phyloP scores from a whole-genome alignment of 2,797 vertebrate species.

The Crocidura indochinensis region DNA sequence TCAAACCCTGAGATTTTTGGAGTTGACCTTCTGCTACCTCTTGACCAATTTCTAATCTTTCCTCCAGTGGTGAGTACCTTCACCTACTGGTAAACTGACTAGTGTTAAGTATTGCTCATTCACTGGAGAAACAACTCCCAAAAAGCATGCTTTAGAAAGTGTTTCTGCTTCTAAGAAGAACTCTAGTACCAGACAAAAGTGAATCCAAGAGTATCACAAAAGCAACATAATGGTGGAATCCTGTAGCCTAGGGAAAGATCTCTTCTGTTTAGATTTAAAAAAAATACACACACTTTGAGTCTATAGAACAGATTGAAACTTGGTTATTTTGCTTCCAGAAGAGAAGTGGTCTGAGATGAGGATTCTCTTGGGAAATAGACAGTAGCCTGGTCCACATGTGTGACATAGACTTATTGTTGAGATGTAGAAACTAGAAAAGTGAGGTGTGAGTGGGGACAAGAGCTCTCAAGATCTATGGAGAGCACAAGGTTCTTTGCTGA shows the following conservation, averaged over 20 bases:
- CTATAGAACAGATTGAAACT: background rate
- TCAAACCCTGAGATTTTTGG: background rate
- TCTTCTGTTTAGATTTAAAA: background rate
- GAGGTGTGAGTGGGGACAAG: background rate
- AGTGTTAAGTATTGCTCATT: background rate
- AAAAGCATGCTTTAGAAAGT: background rate
- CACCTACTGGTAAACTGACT: background rate
- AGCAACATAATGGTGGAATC: background rate
- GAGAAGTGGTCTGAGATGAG: background rate
- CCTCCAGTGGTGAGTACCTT: background rate
- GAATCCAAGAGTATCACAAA: background rate
- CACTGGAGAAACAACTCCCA: background rate
- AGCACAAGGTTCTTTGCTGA: background rate
- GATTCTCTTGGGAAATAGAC: constrained; percentile 35
- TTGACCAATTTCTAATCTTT: constrained; percentile 53
- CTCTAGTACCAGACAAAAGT: background rate
- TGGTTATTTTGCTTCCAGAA: background rate
- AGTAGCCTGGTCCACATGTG: background rate
- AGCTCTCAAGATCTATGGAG: background rate
- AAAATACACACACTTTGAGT: background rate
- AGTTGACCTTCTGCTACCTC: constrained; percentile 24
- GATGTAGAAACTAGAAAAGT: background rate
- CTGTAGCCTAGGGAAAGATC: background rate
- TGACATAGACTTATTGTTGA: constrained; percentile 77
- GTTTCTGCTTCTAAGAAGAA: background rate